Conservation (phyloP, 1,140 invertebrate genomes). For the Drosophila willistoni region DNA sequence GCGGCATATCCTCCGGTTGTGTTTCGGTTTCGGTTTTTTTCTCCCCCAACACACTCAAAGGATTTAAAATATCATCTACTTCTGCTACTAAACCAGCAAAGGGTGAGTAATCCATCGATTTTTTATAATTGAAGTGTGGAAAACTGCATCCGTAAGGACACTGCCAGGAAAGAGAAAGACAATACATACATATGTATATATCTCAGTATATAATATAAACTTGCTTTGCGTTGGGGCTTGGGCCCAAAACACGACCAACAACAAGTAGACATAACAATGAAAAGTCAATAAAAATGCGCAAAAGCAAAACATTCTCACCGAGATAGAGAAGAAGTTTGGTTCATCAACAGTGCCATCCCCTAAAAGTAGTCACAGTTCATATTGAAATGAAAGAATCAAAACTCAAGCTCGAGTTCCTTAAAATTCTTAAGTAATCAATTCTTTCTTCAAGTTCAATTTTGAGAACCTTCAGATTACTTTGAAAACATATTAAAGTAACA, state of each 20-base stretch:
- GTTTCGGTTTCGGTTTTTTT: background rate
- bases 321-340: background rate
- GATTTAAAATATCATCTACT: background rate
- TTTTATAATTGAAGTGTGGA: slow-evolving; percentile 25
- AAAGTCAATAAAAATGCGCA: slow-evolving; percentile 53
- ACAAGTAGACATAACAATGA: slow-evolving; percentile 48
- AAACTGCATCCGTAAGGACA: slow-evolving; percentile 25
- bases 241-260: slow-evolving; percentile 21
- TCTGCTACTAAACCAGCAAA: background rate
- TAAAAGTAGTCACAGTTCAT: background rate
- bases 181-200: background rate
- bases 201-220: too few relatives aligned
- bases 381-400: too few relatives aligned
- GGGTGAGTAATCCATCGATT: slow-evolving; percentile 52
- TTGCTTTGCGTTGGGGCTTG: background rate
- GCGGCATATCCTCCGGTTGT: background rate
- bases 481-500: too few relatives aligned
- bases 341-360: slow-evolving; percentile 40
- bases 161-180: background rate
- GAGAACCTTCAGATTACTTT: too few relatives aligned
- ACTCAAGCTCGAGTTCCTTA: too few relatives aligned
- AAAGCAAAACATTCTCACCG: slow-evolving; percentile 53
- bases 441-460: too few relatives aligned
- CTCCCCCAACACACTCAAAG: background rate
- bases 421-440: too few relatives aligned